A percentile compares a stretch with the other conserved stretches of the same genome.
Conservation (phyloP, 2,113 vertebrate genomes). For the Oncorhynchus mykiss region DNA sequence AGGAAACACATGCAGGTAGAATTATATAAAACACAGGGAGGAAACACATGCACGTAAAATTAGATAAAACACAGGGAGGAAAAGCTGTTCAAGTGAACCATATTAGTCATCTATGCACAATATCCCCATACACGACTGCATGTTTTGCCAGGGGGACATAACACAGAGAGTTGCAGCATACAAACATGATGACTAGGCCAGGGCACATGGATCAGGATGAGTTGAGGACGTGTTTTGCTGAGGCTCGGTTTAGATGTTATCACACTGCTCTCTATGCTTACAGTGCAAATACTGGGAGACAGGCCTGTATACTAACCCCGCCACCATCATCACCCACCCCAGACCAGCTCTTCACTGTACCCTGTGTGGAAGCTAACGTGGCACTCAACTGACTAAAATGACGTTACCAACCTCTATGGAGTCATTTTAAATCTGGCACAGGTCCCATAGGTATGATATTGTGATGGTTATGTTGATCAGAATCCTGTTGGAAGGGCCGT, state of each 20-base stretch:
- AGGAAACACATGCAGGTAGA: too few relatives aligned
- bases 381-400: background rate
- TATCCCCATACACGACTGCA: background rate
- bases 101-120: background rate
- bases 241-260: conserved; percentile 74
- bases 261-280: conserved; percentile 68
- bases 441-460: background rate
- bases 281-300: conserved; percentile 71
- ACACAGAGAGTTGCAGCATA: background rate
- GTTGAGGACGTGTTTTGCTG: conserved; percentile 58
- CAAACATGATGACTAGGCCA: background rate
- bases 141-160: background rate
- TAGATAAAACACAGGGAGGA: too few relatives aligned
- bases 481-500: background rate
- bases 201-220: background rate
- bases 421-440: background rate
- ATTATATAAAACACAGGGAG: too few relatives aligned
- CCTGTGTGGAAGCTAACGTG: conserved; percentile 9
- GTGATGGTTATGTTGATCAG: background rate
- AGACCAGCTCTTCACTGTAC: conserved; percentile 11
- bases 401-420: conserved; percentile 11
- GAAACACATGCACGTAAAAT: too few relatives aligned
- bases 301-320: conserved; percentile 55
- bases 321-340: background rate
- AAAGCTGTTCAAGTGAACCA: background rate